A percentile compares a stretch with the other conserved stretches of the same genome.
Conservation (phyloP, 1,140 invertebrate species). For the Triops cancriformis region DNA sequence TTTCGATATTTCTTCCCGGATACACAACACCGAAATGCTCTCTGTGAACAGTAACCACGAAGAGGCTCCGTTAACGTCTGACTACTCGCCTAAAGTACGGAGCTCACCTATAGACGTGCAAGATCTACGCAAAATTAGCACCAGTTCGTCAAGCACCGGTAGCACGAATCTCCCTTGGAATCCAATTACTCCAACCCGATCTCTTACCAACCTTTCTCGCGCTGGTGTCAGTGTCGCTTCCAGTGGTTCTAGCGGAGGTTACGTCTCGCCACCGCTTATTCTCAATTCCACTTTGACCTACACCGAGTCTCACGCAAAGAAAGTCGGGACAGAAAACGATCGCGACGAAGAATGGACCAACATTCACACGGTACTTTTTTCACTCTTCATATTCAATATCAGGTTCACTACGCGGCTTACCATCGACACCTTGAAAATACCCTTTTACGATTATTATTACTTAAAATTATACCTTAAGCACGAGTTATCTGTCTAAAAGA, state of each 20-base stretch:
- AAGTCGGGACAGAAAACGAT: background rate
- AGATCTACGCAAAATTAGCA: background rate
- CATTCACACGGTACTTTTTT: slow-evolving; percentile 61
- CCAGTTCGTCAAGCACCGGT: background rate
- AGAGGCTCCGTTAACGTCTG: background rate
- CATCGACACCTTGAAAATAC: no score
- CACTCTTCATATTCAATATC: background rate
- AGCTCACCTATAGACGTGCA: background rate
- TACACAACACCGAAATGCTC: background rate
- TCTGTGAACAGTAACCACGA: background rate
- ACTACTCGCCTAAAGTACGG: background rate
- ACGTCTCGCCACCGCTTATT: background rate
- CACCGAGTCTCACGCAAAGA: background rate
- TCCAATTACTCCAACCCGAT: background rate
- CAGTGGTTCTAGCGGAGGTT: background rate
- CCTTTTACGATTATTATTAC: no score
- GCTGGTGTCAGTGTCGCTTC: background rate
- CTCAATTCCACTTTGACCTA: background rate
- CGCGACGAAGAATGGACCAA: slow-evolving; percentile 72
- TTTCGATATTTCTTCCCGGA: background rate
- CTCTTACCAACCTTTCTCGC: slow-evolving; percentile 9
- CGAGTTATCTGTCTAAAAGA: background rate
- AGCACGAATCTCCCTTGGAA: slow-evolving; percentile 4
- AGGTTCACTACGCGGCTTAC: no score
- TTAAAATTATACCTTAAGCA: no score